A percentile compares a stretch with the other conserved stretches of the same genome.
These are phyloP conservation scores for Laupala kohalensis DNA, from an alignment of 1,140 invertebrate genomes.

Conservation along the genomic window DNA sequence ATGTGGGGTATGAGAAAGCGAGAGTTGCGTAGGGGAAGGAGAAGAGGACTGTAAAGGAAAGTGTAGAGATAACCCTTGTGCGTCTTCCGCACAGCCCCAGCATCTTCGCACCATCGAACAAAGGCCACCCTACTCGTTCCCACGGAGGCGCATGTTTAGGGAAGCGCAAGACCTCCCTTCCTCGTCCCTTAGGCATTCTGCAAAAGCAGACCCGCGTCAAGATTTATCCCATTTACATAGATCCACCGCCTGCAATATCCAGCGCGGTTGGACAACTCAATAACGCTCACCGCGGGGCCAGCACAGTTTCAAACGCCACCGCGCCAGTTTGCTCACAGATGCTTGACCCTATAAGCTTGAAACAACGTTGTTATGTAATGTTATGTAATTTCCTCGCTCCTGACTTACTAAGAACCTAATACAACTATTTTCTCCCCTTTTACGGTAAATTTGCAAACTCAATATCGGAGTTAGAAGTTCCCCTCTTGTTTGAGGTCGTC, in stretches of 20 bases:
- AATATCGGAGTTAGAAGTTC: background rate
- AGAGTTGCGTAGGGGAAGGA: background rate
- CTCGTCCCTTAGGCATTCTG: background rate
- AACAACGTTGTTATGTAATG: background rate
- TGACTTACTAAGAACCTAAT: background rate
- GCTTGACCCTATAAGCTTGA: background rate
- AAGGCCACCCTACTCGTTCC: background rate
- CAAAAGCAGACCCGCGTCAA: background rate
- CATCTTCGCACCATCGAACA: background rate
- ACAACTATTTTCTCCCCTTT: background rate
- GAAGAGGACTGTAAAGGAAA: background rate
- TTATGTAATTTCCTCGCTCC: background rate
- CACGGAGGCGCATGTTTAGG: background rate
- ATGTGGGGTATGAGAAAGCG: background rate
- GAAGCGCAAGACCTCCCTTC: background rate
- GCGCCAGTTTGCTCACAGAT: too few species aligned
- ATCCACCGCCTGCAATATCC: background rate
- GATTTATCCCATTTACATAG: background rate
- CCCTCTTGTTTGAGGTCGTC: background rate
- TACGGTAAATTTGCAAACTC: background rate
- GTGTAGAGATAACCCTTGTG: background rate
- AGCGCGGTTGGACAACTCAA: background rate
- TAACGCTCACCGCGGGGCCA: background rate
- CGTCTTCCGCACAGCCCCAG: background rate
- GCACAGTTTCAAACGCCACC: background rate